Evolutionary conservation across 2,113 vertebrate genomes (phyloP).

Genomic region (Microtus pennsylvanicus): DNA sequence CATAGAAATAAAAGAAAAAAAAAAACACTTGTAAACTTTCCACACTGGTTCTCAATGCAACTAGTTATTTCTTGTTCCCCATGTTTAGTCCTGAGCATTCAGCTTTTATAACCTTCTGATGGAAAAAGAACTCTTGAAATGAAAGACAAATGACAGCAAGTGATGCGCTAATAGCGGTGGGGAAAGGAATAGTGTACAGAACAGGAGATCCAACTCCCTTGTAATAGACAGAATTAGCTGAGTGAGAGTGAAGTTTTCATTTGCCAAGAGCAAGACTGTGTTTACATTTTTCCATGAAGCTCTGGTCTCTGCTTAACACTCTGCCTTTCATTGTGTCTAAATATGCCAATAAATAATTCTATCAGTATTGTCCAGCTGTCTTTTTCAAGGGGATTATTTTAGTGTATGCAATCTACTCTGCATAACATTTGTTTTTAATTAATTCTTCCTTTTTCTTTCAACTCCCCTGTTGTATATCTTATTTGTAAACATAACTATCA

Average conservation of each 20-base stretch:
- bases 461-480: not conserved
- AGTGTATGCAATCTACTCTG: conserved; percentile 7
- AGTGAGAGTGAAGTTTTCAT: not conserved
- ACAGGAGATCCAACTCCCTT: not conserved
- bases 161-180: not conserved
- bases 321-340: not conserved
- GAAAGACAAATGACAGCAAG: not conserved
- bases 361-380: not conserved
- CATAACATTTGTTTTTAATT: not conserved
- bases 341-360: not conserved
- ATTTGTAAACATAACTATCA: not conserved
- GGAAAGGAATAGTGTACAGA: not conserved
- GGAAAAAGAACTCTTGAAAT: conserved; percentile 17
- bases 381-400: conserved; percentile 25
- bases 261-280: conserved; percentile 2
- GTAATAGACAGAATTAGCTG: conserved; percentile 30
- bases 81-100: not conserved
- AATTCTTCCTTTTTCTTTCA: not conserved
- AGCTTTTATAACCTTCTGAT: not conserved
- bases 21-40: not conserved
- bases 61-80: conserved; percentile 1
- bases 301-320: not conserved
- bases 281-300: not conserved
- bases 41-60: not conserved
- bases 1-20: not conserved